phyloP scores from a whole-genome alignment of 2,797 vertebrate species.

The Arrhamphus sclerolepis region DNA sequence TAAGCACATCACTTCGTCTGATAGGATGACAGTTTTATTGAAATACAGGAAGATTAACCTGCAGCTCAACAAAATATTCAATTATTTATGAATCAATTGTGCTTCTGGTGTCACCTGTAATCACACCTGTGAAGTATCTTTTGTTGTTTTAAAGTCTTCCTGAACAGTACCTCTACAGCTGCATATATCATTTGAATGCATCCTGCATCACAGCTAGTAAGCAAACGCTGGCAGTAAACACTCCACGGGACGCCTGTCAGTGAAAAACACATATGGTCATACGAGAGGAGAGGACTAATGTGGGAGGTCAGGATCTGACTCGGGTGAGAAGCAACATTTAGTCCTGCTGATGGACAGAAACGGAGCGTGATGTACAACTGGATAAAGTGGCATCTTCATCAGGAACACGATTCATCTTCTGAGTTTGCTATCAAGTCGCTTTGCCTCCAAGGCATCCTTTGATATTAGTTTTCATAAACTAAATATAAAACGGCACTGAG shows the following conservation, averaged over 20 bases:
- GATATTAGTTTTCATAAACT: not conserved
- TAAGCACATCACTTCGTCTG: not conserved
- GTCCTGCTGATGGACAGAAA: conserved; percentile 57
- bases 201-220: no score
- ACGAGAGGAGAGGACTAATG: conserved; percentile 26
- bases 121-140: no score
- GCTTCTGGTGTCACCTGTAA: no score
- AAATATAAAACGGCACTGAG: not conserved
- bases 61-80: no score
- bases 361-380: conserved; percentile 29
- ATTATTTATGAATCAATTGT: no score
- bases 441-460: not conserved
- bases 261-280: not conserved
- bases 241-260: not conserved
- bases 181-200: no score
- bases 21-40: not conserved
- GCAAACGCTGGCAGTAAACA: no score
- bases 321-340: conserved; percentile 37
- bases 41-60: no score
- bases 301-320: conserved; percentile 13
- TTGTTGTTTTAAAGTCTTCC: no score
- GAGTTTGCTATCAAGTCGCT: conserved; percentile 17
- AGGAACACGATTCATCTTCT: conserved; percentile 38
- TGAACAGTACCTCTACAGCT: no score
- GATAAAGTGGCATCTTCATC: conserved; percentile 2